Conservation (phyloP, 1,140 invertebrate genomes). For the Leptinotarsa defecta region DNA sequence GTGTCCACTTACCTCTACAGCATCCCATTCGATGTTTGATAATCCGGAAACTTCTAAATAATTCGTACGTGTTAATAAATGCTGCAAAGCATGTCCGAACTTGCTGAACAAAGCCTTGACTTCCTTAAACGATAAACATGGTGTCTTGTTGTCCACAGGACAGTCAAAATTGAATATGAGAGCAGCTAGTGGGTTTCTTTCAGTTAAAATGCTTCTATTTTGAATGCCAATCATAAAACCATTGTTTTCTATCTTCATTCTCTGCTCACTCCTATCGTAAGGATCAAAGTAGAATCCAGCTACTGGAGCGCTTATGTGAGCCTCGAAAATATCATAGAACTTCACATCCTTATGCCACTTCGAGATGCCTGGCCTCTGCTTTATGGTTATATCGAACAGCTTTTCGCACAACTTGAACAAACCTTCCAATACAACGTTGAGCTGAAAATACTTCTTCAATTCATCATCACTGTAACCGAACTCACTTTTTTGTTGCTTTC, state of each 20-base stretch:
- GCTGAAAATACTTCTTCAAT: conserved; percentile 81
- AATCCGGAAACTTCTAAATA: conserved; percentile 84
- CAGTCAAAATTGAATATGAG: conserved; percentile 82
- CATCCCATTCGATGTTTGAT: conserved; percentile 91
- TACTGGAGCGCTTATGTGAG: conserved; percentile 67
- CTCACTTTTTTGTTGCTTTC: conserved; percentile 68
- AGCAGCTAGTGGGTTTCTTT: conserved; percentile 72
- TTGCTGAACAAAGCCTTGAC: conserved; percentile 78
- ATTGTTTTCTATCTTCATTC: conserved; percentile 60
- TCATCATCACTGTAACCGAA: conserved; percentile 73
- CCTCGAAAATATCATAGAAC: conserved; percentile 81
- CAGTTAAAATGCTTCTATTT: conserved; percentile 66
- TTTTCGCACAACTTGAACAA: conserved; percentile 75
- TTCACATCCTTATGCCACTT: conserved; percentile 86
- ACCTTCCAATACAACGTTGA: conserved; percentile 75
- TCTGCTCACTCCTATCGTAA: conserved; percentile 69
- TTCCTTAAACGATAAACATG: conserved; percentile 76
- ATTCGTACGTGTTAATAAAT: conserved; percentile 76
- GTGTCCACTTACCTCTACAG: conserved; percentile 75
- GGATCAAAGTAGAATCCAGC: conserved; percentile 85
- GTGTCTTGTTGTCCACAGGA: conserved; percentile 65
- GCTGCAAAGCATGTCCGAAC: conserved; percentile 84
- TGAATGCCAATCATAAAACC: conserved; percentile 73
- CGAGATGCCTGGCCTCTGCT: conserved; percentile 67
- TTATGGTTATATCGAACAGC: conserved; percentile 83